Evolutionary conservation across 2,888 invertebrate genomes (phyloP).

Genomic region (Timema podura): DNA sequence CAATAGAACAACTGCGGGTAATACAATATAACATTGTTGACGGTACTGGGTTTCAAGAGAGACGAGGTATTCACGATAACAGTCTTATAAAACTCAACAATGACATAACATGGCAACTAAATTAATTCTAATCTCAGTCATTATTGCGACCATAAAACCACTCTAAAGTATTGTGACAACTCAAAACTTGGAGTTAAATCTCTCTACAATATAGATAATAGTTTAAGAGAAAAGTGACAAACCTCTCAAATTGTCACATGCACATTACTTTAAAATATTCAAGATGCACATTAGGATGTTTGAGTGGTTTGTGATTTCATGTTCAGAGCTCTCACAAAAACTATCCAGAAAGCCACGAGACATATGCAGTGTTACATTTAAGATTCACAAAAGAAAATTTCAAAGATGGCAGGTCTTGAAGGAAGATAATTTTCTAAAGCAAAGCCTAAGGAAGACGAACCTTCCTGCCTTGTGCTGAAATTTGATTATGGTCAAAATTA

Average conservation of each 20-base stretch:
- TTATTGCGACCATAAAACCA: background rate
- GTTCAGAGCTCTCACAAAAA: background rate
- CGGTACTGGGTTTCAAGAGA: background rate
- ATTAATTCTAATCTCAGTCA: background rate
- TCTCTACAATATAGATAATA: background rate
- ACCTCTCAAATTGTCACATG: background rate
- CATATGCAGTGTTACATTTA: background rate
- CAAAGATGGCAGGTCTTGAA: conserved; percentile 1
- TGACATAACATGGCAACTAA: background rate
- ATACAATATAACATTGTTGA: background rate
- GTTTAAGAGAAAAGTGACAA: background rate
- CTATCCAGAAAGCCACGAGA: background rate
- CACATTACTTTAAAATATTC: background rate
- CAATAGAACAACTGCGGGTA: background rate
- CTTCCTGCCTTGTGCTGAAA: background rate
- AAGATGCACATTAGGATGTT: background rate
- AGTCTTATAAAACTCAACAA: background rate
- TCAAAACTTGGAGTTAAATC: background rate
- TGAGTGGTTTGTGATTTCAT: background rate
- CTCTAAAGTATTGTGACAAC: background rate
- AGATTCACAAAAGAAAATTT: background rate
- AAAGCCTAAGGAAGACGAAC: background rate
- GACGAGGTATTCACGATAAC: background rate
- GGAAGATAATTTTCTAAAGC: background rate
- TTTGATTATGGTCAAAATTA: conserved; percentile 12